phyloP scores from a whole-genome alignment of 2,113 vertebrate species.

The Riparia riparia region DNA sequence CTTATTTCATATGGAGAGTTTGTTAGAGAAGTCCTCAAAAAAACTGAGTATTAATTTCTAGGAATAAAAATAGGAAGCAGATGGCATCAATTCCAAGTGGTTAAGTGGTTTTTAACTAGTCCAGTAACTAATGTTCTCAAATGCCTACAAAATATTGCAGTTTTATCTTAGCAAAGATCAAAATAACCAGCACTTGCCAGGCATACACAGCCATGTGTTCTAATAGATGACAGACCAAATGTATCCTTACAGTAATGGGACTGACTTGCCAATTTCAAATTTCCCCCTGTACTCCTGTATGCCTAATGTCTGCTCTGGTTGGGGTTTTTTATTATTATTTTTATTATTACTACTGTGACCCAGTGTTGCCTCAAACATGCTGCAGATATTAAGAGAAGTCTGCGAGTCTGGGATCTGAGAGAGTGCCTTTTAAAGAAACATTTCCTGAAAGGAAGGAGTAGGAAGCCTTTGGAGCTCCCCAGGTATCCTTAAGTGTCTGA shows the following conservation, averaged over 20 bases:
- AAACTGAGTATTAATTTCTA: neutral
- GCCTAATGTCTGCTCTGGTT: neutral
- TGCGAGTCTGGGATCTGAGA: neutral
- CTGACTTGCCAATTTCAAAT: neutral
- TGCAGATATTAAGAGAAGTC: neutral
- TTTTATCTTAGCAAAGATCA: conserved; percentile 53
- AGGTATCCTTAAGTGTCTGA: neutral
- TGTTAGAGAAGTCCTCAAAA: neutral
- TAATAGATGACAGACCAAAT: conserved; percentile 17
- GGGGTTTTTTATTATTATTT: neutral
- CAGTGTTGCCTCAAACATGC: neutral
- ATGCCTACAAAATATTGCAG: conserved; percentile 23
- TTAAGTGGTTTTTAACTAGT: conserved; percentile 47
- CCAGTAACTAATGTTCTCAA: conserved; percentile 19
- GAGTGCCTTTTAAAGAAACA: neutral
- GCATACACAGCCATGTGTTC: neutral
- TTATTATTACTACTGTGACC: conserved; percentile 10
- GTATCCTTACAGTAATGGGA: neutral
- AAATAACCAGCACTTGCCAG: conserved; percentile 36
- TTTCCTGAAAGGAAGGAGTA: neutral
- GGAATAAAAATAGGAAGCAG: conserved; percentile 42
- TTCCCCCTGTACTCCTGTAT: neutral
- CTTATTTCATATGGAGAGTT: neutral
- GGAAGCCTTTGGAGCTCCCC: neutral
- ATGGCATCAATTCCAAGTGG: neutral